Base-by-base conservation (phyloP, 2,888 invertebrate genomes). In the Nymphalis polychloros region DNA sequence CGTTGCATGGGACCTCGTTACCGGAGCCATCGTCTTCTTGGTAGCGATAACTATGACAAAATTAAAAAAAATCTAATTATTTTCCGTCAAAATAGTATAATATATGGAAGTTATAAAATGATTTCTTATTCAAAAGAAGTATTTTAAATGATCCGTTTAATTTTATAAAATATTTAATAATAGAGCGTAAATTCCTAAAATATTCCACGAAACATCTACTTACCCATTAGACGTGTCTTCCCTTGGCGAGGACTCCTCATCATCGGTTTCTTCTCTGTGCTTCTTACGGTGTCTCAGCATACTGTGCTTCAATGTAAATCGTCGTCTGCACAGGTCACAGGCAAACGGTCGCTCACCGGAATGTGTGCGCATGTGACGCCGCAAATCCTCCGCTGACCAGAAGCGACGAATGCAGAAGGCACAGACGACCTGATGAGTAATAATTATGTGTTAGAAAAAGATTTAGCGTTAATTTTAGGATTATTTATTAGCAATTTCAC, bases 271-370 rank as follows among this genome's bases (percentile, higher is more conserved):
- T 31, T 90, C 92, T 0, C 90, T 73, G 83, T 98, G 98, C 86
- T 98, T 98, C 91, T 98, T 97, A 77, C 97, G 94, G 84, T 98
- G 98, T 0, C 98, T 94, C 75, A 98, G 93, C 98, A 98, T 98
- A 88, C 97, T 97, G 92, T 98, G 98, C 81, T 98, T 98, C 59
- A 98, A 90, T 0, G 98, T 98, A 89, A 98, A 98, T 73, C 97
- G 94, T 8, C 98, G 94, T 49, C 96, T 91, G 86, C 98, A 98
- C 55, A 97, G 95, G 85, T 97, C 97, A 83, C 98, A 98, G 69
- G 97, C 96, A 85, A 98, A 98, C 0, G 98, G 98, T 1, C 98
- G 92, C 82, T 98, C 98, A 0, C 98, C 98, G 0, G 97, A 97
- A 84, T 98, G 98, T 0, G 98, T 98, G 23, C 98, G 93, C 97